phyloP scores from a whole-genome alignment of 2,888 invertebrate genomes.

The Netelia melanura region DNA sequence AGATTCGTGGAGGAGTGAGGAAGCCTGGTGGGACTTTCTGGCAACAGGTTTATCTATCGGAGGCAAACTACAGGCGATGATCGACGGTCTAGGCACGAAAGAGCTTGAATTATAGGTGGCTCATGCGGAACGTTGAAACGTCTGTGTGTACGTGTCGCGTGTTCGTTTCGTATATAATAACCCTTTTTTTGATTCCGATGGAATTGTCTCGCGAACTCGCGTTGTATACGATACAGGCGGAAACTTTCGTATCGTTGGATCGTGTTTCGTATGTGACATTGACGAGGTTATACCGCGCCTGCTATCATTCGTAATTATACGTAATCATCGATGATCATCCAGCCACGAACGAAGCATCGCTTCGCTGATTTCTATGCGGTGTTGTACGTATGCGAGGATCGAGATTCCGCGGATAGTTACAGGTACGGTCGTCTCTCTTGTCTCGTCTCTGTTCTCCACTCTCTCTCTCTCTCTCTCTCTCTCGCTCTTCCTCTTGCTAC shows the following conservation, averaged over 20 bases:
- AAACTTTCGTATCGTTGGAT: conserved; percentile 1
- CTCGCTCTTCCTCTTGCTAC: neutral
- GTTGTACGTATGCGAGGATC: conserved; percentile 18
- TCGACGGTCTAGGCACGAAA: conserved; percentile 57
- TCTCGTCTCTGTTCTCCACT: neutral
- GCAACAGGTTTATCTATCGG: conserved; percentile 71
- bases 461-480: conserved; percentile 4
- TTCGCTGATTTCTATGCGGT: conserved; percentile 36
- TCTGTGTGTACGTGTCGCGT: neutral
- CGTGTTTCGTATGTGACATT: conserved; percentile 1
- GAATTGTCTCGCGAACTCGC: neutral
- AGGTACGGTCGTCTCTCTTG: conserved; percentile 5
- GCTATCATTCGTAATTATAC: conserved; percentile 49
- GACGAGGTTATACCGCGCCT: neutral
- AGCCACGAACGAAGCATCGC: conserved; percentile 37
- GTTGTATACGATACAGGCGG: neutral
- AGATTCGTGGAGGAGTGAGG: neutral
- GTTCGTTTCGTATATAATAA: neutral
- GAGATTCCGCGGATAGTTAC: conserved; percentile 44
- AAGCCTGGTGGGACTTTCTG: conserved; percentile 38
- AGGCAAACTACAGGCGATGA: conserved; percentile 62
- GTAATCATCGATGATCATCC: conserved; percentile 55
- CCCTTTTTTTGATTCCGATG: conserved; percentile 7
- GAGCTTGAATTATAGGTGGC: conserved; percentile 55
- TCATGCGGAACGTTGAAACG: conserved; percentile 10